A percentile compares a stretch with the other conserved stretches of the same genome.
Conservation (phyloP, 2,888 invertebrate species). For the Folsomia manolachei region DNA sequence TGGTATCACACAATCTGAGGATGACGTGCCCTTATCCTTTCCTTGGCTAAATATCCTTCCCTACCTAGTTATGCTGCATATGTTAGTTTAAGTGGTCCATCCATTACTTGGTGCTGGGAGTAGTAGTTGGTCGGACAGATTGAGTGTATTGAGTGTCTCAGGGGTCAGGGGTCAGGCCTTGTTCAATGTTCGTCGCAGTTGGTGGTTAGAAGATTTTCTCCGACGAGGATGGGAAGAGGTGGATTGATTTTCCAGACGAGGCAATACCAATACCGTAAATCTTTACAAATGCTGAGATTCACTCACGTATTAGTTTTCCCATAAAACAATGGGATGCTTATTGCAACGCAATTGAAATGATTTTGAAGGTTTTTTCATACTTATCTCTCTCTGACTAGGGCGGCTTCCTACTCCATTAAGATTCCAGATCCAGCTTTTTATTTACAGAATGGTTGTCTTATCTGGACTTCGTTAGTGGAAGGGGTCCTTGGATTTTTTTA, state of each 20-base stretch:
- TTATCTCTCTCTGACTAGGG: neutral
- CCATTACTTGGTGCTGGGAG: no score
- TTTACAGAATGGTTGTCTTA: neutral
- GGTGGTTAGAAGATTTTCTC: neutral
- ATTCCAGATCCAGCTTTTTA: neutral
- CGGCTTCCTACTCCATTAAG: neutral
- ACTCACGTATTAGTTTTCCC: neutral
- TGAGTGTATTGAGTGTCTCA: slow-evolving; percentile 5
- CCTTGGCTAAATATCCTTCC: neutral
- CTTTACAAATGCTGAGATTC: neutral
- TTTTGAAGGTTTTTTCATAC: neutral
- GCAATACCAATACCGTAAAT: neutral
- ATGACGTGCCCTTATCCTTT: neutral
- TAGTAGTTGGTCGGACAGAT: neutral
- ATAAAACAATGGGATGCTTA: slow-evolving; percentile 3
- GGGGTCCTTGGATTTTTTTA: neutral
- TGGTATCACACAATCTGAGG: neutral
- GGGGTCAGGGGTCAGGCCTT: neutral
- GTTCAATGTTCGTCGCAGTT: neutral
- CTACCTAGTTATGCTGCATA: neutral
- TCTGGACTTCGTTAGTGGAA: neutral
- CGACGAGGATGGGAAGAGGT: neutral
- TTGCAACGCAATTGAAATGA: neutral
- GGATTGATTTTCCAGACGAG: neutral
- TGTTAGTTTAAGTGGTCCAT: neutral